phyloP scores from a whole-genome alignment of 1,140 invertebrate genomes.

The Phymastichus coffea region DNA sequence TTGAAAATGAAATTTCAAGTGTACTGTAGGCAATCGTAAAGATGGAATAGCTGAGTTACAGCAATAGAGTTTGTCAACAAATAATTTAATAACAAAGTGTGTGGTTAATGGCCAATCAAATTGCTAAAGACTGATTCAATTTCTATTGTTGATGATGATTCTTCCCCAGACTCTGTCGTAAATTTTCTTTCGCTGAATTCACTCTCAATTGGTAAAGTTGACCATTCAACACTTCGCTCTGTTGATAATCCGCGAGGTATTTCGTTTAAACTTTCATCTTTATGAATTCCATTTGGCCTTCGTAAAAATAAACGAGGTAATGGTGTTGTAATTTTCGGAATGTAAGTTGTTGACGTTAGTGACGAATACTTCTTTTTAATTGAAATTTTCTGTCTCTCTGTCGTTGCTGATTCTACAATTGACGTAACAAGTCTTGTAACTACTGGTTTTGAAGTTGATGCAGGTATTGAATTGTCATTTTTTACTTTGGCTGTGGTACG shows the following conservation, averaged over 20 bases:
- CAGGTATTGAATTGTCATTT: conserved; percentile 24
- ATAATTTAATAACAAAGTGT: conserved; percentile 7
- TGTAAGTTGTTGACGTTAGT: conserved; percentile 42
- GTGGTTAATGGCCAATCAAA: conserved; percentile 36
- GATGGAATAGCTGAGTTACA: conserved; percentile 10
- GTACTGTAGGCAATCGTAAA: conserved; percentile 29
- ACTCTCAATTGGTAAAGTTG: conserved; percentile 50
- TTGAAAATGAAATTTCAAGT: conserved; percentile 23
- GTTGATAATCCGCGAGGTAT: conserved; percentile 39
- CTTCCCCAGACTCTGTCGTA: conserved; percentile 45
- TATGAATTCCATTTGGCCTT: conserved; percentile 7
- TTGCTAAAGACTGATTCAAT: conserved; percentile 55
- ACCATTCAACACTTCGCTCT: conserved; percentile 42
- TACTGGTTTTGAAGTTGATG: conserved; percentile 41
- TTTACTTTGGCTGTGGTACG: conserved; percentile 33
- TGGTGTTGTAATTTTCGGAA: conserved; percentile 34
- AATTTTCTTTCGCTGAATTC: conserved; percentile 43
- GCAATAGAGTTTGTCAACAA: too few species aligned
- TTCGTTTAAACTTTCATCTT: conserved; percentile 41
- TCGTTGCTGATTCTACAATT: conserved; percentile 53
- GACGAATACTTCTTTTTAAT: conserved; percentile 54
- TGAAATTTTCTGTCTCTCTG: conserved; percentile 54
- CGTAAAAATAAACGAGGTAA: neutral
- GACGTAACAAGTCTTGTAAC: conserved; percentile 56
- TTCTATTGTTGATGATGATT: conserved; percentile 53